Percentiles rank a stretch among this genome's conserved stretches.
Conservation (phyloP, 2,888 invertebrate species). For the Sipha maydis region DNA sequence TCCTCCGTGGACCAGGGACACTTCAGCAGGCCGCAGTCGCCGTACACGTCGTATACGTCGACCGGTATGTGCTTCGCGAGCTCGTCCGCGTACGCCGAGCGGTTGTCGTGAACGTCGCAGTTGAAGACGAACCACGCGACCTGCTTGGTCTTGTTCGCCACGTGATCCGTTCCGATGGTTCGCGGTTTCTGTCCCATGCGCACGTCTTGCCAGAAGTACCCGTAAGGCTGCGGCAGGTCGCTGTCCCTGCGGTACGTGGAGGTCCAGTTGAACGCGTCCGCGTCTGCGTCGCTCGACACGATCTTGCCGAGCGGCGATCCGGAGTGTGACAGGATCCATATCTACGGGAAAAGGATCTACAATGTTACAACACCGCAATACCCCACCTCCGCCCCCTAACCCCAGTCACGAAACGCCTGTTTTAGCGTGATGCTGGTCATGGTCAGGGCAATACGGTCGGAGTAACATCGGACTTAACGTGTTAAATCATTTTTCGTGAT, state of each 20-base stretch:
- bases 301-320: slow-evolving; percentile 97
- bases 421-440: too few species aligned
- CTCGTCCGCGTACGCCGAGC: slow-evolving; percentile 87
- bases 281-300: slow-evolving; percentile 77
- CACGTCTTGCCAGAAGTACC: slow-evolving; percentile 81
- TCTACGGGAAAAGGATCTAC: slow-evolving; percentile 68
- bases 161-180: slow-evolving; percentile 79
- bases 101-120: slow-evolving; percentile 90
- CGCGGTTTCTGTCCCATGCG: slow-evolving; percentile 66
- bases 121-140: slow-evolving; percentile 99
- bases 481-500: not conserved
- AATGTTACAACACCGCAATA: too few species aligned
- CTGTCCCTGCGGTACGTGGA: slow-evolving; percentile 95
- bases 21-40: slow-evolving; percentile 85
- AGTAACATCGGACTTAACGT: too few species aligned
- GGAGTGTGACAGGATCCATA: slow-evolving; percentile 92
- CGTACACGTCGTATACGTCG: slow-evolving; percentile 94
- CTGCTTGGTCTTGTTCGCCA: slow-evolving; percentile 90
- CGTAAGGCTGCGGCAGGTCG: slow-evolving; percentile 95
- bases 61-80: slow-evolving; percentile 86
- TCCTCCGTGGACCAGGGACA: slow-evolving; percentile 87
- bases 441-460: too few species aligned
- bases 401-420: too few species aligned
- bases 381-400: too few species aligned
- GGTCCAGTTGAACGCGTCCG: slow-evolving; percentile 93